Base-by-base conservation (phyloP, 2,113 vertebrate genomes). In the Pyrgilauda ruficollis region DNA sequence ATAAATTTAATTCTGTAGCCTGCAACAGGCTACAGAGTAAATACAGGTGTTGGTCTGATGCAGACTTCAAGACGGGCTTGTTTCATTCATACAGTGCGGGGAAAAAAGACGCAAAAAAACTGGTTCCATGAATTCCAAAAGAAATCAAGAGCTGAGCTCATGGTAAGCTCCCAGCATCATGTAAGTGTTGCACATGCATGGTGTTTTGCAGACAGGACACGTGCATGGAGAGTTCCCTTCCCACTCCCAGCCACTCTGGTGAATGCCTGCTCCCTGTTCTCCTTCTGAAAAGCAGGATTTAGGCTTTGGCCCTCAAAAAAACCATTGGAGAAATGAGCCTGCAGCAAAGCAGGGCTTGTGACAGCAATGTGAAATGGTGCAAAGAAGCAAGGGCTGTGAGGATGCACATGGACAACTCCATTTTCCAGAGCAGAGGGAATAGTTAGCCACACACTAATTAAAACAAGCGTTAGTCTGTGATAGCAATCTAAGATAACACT, bases 401-500 rank as follows among this genome's bases (percentile, higher is more conserved):
- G 84, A 89, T 0, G 0, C 63, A 66, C 2, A 3, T 6, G 75
- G 70, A 63, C 53, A 95, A 85, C 75, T 91, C 74, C 59, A 58
- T 85, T 78, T 90, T 84, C 59, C 82, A 68, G 53, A 63, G 78
- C 0, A 5, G 81, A 94, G 67, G 37, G 78, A 95, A 76, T 41
- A 75, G 59, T 87, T 70, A 91, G 93, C 67, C 63, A 79, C 63
- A 79, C 46, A 33, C 93, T 96, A 95, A 96, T 62, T 90, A 94
- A 93, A 96, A 83, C 59, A 94, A 85, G 70, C 80, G 76, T 66
- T 83, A 93, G 87, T 11, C 75, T 76, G 62, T 50, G 95, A 97
- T 86, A 94, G 76, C 90, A 80, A 94, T 81, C 92, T 86, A 90
- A 88, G 87, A 94, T 83, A 96, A 84, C 41, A 33, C 58, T 70